These are phyloP conservation scores for Brachionus sp. DNA, from an alignment of 1,140 invertebrate genomes.

Conservation along the genomic window DNA sequence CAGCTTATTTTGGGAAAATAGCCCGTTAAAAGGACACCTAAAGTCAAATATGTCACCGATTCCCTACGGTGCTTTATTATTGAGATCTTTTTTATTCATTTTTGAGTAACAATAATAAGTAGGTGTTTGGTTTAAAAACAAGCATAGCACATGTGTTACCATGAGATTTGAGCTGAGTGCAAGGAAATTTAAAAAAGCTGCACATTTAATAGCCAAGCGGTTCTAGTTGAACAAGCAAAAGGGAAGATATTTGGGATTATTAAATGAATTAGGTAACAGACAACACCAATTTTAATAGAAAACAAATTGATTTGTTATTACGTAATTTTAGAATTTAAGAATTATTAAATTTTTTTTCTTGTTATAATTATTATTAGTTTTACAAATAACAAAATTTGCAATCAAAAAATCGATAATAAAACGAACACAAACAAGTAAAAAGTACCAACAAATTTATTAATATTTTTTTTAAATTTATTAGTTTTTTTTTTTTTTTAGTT, in stretches of 20 bases:
- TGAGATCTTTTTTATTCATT: too few species aligned
- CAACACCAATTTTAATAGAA: neutral
- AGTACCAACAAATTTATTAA: slow-evolving; percentile 3
- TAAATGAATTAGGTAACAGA: neutral
- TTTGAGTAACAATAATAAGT: too few species aligned
- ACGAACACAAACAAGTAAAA: slow-evolving; percentile 3
- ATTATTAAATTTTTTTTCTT: neutral
- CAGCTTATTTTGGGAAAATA: neutral
- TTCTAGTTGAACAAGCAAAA: neutral
- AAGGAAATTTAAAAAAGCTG: neutral
- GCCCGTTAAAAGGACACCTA: neutral
- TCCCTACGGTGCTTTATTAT: neutral
- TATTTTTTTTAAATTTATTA: neutral
- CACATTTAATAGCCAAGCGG: neutral
- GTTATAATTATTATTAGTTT: neutral
- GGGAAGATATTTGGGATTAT: neutral
- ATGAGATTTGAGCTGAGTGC: too few species aligned
- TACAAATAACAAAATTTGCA: slow-evolving; percentile 5
- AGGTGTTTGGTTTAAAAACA: neutral
- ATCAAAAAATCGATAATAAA: slow-evolving; percentile 2
- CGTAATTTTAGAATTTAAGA: neutral
- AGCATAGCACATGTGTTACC: neutral
- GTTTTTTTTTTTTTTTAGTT: neutral
- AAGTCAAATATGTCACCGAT: neutral
- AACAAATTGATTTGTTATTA: neutral